These are phyloP conservation scores for Orycteropus afer DNA, from an alignment of 2,113 vertebrate species.

Conservation along the genomic window DNA sequence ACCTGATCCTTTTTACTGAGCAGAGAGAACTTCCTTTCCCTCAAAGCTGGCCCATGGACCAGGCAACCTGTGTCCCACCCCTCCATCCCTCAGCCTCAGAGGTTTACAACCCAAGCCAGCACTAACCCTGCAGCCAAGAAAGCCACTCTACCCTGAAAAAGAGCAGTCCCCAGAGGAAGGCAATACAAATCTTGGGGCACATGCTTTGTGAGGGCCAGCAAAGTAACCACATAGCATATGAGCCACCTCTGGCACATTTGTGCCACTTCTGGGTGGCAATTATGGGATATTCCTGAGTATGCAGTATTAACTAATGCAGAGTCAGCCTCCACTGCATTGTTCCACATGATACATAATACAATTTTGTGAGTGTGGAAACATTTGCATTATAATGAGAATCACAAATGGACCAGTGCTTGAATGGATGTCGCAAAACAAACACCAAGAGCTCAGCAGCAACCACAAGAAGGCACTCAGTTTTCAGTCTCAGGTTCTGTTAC, in stretches of 20 bases:
- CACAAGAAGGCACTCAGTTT: not conserved
- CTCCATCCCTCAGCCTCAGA: not conserved
- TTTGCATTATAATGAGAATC: not conserved
- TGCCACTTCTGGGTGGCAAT: not conserved
- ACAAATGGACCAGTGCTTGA: not conserved
- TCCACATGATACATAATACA: not conserved
- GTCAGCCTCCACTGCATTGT: not conserved
- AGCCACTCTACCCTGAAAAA: not conserved
- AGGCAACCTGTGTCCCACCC: not conserved
- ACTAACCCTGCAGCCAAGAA: not conserved
- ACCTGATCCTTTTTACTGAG: not conserved
- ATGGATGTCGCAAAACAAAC: fast-evolving
- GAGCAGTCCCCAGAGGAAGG: not conserved
- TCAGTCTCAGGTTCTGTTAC: not conserved
- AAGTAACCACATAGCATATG: no score
- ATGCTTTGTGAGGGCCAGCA: not conserved
- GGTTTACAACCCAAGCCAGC: not conserved
- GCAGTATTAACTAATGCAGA: not conserved
- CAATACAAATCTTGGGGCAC: not conserved
- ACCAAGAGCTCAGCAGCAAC: not conserved
- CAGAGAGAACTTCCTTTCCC: not conserved
- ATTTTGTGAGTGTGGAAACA: fast-evolving
- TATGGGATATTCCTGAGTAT: not conserved
- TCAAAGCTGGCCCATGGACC: not conserved
- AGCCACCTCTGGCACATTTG: not conserved